These are phyloP conservation scores for Carassius auratus DNA, from an alignment of 2,113 vertebrate genomes.

Conservation along the genomic window DNA sequence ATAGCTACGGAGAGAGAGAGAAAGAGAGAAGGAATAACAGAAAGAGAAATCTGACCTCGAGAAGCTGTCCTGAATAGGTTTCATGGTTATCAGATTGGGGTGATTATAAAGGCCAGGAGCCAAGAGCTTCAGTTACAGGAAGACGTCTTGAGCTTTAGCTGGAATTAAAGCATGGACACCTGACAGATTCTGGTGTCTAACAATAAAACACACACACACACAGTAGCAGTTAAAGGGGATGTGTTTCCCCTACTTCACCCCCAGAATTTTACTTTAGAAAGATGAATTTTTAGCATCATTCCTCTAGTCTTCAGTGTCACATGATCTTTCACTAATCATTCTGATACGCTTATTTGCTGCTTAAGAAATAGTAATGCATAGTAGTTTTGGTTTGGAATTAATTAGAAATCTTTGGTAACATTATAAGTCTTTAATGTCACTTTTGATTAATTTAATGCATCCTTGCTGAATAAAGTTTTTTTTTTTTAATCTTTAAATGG, in stretches of 20 bases:
- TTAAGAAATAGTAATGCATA: neutral
- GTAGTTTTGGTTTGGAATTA: neutral
- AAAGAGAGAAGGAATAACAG: neutral
- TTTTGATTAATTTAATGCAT: neutral
- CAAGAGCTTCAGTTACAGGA: constrained; percentile 51
- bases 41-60: constrained; percentile 20
- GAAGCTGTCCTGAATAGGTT: constrained; percentile 34
- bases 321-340: neutral
- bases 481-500: neutral
- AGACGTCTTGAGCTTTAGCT: constrained; percentile 21
- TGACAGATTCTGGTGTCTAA: neutral
- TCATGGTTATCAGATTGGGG: constrained; percentile 51
- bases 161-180: neutral
- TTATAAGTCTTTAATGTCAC: neutral
- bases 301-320: neutral
- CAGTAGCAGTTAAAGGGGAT: neutral
- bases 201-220: neutral
- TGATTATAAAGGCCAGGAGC: constrained; percentile 43
- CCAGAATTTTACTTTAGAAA: neutral
- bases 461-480: neutral
- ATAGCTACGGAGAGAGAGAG: neutral
- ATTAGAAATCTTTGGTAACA: neutral
- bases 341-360: neutral
- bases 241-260: neutral
- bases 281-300: neutral